Base-by-base conservation (phyloP, 2,113 vertebrate species). In the Tragulus kanchil region DNA sequence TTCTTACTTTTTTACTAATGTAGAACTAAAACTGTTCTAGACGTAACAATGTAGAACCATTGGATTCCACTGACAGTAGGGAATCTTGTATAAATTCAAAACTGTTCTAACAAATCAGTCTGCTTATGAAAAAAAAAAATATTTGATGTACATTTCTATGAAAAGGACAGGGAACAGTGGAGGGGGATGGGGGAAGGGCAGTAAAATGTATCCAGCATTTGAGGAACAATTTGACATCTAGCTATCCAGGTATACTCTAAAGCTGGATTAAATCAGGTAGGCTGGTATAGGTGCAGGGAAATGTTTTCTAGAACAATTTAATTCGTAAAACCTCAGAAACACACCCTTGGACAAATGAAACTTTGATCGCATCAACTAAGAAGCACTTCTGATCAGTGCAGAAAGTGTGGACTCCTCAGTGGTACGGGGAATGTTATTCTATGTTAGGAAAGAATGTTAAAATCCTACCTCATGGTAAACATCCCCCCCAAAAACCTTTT, bases 291-390 rank as follows among this genome's bases (percentile, higher is more conserved):
- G 25, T 65, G 52, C n/a, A 65, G 50, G 67, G 21, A 82, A 88
- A 73, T 12, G 10, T 86, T 86, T 54, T 26, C 45, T 59, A 13
- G 19, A 81, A 48, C 3, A 91, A 14, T 85, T 90, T 52, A 58
- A 56, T 90, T 65, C 31, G 36, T 71, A 73, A 87, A 92, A 81
- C 28, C 11, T 25, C 17, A 54, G 54, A 62, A 91, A 86, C 14
- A 82, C 16, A 50, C 12, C 8, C 25, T 61, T 9, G 54, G 13
- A 45, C 52, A 69, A 62, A 52, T 54, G 45, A 10, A 75, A 90
- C 3, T 89, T 90, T 26, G 75, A 65, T 77, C 12, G 15, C 15
- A 28, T 58, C 50, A 65, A 58, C 42, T 58, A 64, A 69, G 67
- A 84, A 45, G 26, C 7, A 1, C 17, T 58, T 26, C 14, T 2